These are phyloP conservation scores for Muscicapa adusta DNA, from an alignment of 2,113 vertebrate species.

Conservation along the genomic window DNA sequence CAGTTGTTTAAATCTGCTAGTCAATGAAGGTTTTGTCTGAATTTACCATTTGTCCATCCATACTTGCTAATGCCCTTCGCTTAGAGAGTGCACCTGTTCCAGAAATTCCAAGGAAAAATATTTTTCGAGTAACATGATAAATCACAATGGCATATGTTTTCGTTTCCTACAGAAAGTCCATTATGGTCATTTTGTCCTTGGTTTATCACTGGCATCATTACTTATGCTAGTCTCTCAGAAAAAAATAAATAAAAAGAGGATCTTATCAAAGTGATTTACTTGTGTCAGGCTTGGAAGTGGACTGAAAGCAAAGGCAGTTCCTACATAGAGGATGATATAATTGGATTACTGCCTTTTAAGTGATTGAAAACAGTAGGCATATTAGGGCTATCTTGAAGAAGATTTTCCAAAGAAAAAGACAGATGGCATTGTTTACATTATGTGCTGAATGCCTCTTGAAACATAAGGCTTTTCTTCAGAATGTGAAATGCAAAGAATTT, in stretches of 20 bases:
- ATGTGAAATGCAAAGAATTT: conserved; percentile 47
- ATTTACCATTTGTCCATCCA: not conserved
- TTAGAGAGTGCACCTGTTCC: not conserved
- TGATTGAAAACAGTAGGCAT: conserved; percentile 78
- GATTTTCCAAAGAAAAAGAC: conserved; percentile 66
- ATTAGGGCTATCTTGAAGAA: conserved; percentile 67
- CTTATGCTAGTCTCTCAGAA: conserved; percentile 62
- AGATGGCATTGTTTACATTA: conserved; percentile 65
- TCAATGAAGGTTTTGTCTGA: not conserved
- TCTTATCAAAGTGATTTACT: conserved; percentile 79
- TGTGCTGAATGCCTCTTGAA: conserved; percentile 7
- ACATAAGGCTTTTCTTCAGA: conserved; percentile 8
- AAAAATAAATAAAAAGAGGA: conserved; percentile 47
- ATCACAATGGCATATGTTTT: conserved; percentile 37
- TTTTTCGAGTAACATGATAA: conserved; percentile 36
- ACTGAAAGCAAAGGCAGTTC: conserved; percentile 71
- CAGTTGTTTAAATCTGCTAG: not conserved
- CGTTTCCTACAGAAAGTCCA: conserved; percentile 48
- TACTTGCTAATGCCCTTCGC: not conserved
- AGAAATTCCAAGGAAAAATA: conserved; percentile 46
- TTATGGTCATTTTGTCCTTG: conserved; percentile 71
- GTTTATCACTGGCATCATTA: conserved; percentile 64
- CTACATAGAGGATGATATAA: conserved; percentile 69
- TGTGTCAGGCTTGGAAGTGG: conserved; percentile 70
- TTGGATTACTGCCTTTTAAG: conserved; percentile 79